phyloP scores from a whole-genome alignment of 2,113 vertebrate genomes.

The Synodontis membranacea region DNA sequence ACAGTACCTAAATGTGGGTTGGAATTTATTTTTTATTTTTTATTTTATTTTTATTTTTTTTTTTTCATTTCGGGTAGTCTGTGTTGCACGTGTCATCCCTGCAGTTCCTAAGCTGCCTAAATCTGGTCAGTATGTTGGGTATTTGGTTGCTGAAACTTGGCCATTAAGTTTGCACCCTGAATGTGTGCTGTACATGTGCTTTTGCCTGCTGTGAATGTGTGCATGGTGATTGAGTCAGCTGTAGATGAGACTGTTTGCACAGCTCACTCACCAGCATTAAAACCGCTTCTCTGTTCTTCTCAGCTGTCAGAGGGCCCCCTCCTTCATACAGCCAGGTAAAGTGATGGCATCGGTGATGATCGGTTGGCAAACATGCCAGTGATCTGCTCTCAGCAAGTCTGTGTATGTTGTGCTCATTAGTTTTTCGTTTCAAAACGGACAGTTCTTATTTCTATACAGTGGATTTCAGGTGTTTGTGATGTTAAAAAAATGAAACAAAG shows the following conservation, averaged over 20 bases:
- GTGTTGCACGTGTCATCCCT: not conserved
- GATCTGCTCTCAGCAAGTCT: conserved; percentile 25
- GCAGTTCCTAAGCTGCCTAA: conserved; percentile 10
- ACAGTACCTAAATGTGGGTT: not conserved
- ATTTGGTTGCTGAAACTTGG: conserved; percentile 30
- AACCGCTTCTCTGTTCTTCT: conserved; percentile 67
- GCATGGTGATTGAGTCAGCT: conserved; percentile 14
- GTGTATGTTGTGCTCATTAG: not conserved
- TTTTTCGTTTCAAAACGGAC: not conserved
- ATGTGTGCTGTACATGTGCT: conserved; percentile 51
- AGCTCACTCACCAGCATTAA: conserved; percentile 54
- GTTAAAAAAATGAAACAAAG: not conserved
- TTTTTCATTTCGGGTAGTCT: not conserved
- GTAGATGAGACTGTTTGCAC: not conserved
- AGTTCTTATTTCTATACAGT: not conserved
- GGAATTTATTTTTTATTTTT: not conserved
- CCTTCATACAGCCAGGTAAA: conserved; percentile 71
- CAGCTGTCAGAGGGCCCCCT: conserved; percentile 66
- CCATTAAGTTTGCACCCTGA: conserved; percentile 56
- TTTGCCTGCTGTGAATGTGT: conserved; percentile 26
- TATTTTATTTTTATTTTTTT: not conserved
- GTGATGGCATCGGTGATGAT: not conserved
- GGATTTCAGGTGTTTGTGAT: not conserved
- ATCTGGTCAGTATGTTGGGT: conserved; percentile 14
- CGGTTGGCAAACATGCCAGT: not conserved